Conservation (phyloP, 2,797 vertebrate genomes). For the Notamacropus eugenii region DNA sequence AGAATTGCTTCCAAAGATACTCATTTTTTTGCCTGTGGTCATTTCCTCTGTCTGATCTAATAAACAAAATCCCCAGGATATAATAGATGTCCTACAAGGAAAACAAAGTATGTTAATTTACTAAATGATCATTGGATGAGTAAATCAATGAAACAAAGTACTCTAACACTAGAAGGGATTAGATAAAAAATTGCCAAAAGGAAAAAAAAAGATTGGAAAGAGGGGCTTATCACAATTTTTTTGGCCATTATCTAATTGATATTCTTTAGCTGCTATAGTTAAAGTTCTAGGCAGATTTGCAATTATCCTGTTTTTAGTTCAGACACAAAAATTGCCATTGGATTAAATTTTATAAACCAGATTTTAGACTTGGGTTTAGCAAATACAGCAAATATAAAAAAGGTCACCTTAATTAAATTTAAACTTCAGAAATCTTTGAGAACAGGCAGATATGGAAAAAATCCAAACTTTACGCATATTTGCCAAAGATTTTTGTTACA, state of each 20-base stretch:
- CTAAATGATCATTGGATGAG: not conserved
- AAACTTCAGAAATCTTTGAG: not conserved
- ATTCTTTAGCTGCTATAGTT: not conserved
- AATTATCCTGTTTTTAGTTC: not conserved
- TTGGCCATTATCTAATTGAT: not conserved
- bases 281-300: not conserved
- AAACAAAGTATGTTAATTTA: not conserved
- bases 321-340: not conserved
- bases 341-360: not conserved
- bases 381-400: not conserved
- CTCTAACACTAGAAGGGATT: not conserved
- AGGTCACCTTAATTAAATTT: not conserved
- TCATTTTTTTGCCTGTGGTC: not conserved
- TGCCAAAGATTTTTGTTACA: not conserved
- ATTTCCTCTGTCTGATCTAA: not conserved
- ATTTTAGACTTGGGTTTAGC: not conserved
- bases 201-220: not conserved
- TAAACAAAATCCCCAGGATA: not conserved
- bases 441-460: not conserved
- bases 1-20: not conserved
- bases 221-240: not conserved
- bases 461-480: not conserved
- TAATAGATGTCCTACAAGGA: not conserved
- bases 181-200: not conserved
- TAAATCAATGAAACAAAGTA: not conserved